These are phyloP conservation scores for Forbesichthys agassizii DNA, from an alignment of 2,113 vertebrate species.

Conservation along the genomic window DNA sequence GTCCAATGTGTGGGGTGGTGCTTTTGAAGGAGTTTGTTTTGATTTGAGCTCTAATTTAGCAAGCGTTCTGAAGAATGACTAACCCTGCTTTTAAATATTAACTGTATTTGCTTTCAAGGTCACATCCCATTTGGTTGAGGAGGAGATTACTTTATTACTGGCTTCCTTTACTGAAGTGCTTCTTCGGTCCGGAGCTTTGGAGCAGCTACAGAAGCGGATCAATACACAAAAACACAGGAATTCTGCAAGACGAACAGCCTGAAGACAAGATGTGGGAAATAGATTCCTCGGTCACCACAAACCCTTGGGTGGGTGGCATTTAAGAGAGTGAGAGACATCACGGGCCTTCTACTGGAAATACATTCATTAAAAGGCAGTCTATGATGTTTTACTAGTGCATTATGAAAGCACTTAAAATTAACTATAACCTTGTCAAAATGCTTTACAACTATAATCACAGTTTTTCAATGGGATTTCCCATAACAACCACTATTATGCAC, in stretches of 20 bases:
- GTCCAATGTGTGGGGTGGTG: too few species aligned
- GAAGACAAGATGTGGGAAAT: constrained; percentile 66
- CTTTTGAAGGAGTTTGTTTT: too few species aligned
- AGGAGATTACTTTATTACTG: constrained; percentile 54
- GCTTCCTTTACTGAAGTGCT: constrained; percentile 46
- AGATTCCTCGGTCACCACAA: constrained; percentile 67
- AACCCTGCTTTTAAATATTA: too few species aligned
- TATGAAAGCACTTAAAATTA: not conserved
- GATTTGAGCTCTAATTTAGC: too few species aligned
- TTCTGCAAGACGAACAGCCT: constrained; percentile 65
- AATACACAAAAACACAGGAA: constrained; percentile 67
- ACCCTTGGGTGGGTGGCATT: constrained; percentile 67
- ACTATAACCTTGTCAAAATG: too few species aligned
- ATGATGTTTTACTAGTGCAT: not conserved
- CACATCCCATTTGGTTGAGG: constrained; percentile 33
- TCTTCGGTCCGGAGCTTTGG: constrained; percentile 39
- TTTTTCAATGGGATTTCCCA: too few species aligned
- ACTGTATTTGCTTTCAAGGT: not conserved
- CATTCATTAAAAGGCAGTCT: too few species aligned
- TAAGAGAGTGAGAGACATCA: constrained; percentile 35
- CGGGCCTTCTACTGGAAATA: too few species aligned
- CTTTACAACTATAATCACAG: too few species aligned
- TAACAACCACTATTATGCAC: too few species aligned
- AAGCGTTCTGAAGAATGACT: too few species aligned
- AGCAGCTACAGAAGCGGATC: constrained; percentile 62